Evolutionary conservation across 2,113 vertebrate genomes (phyloP).

Genomic region (Leucosticte australis): DNA sequence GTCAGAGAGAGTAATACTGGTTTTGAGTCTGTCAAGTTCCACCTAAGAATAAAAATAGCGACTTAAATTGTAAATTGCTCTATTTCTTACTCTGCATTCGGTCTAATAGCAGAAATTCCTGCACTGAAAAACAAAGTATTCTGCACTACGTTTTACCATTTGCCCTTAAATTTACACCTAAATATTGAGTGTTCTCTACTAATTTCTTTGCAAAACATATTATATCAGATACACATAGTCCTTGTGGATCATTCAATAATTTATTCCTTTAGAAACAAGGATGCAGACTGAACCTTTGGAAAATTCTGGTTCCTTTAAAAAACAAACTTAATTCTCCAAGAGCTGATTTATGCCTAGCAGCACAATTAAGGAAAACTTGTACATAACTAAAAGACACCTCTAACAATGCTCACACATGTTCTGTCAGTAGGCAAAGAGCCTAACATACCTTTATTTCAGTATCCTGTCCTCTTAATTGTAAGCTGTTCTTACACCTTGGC

Average conservation of each 20-base stretch:
- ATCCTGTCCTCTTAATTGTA: background rate
- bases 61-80: background rate
- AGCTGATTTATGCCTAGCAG: background rate
- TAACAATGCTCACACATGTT: background rate
- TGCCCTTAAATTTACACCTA: background rate
- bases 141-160: background rate
- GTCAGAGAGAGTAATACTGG: conserved; percentile 72
- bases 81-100: background rate
- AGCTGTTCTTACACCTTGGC: background rate
- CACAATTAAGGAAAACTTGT: background rate
- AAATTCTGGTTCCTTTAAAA: background rate
- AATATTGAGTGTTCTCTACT: background rate
- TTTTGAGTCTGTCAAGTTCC: conserved; percentile 80
- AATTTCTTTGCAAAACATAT: background rate
- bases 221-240: background rate
- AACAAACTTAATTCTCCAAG: background rate
- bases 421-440: background rate
- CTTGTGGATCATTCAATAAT: background rate
- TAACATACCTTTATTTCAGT: background rate
- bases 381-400: background rate
- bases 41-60: conserved; percentile 66
- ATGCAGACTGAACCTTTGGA: background rate
- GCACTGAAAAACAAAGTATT: background rate
- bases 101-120: background rate
- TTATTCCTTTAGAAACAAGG: background rate